Evolutionary conservation across 2,888 invertebrate genomes (phyloP), one percentile per base, ranked within the genome.

Genomic region (Xylocampa areola): DNA sequence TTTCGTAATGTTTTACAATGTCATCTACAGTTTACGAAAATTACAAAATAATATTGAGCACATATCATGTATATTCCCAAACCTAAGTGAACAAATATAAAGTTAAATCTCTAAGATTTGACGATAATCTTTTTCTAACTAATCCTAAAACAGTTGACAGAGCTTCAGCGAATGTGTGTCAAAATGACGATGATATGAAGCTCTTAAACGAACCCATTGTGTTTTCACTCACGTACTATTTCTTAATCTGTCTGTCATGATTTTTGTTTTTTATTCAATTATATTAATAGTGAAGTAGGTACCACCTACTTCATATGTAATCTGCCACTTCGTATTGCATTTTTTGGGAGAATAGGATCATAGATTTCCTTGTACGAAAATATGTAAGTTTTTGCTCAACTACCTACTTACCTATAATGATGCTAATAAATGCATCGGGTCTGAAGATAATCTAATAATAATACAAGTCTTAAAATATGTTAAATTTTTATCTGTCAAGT

Each of bases 161-260:
- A 81, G 74, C 79, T 83, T 81, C 77, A 67, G 76, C 68, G 78
- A 80, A 77, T 71, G 59, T 70, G 62, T 81, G 82, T 83, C 82
- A 80, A 72, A 79, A 76, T 58, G 60, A 66, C 76, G 73, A 68
- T 75, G 76, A 82, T 80, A 79, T 66, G 64, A 80, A 77, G 79
- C 81, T 81, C 80, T 77, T 74, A 82, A 84, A 86, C 72, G 77
- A 80, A 75, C 73, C 68, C 77, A 85, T 87, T 87, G 82, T 86
- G 81, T 86, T 87, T 87, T 87, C 85, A 85, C 85, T 86, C 85
- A 84, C 87, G 87, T 82, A 76, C 52, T 79, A 75, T 88, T 85
- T 77, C 86, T 65, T 75, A 84, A 85, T 74, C 44, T 58, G 61
- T 77, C 66, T 72, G 73, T 79, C 79, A 72, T 74, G 72, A 75